Percentiles rank a stretch among this genome's conserved stretches.
phyloP scores from a whole-genome alignment of 2,797 vertebrate species.

The Myotis vivesi region DNA sequence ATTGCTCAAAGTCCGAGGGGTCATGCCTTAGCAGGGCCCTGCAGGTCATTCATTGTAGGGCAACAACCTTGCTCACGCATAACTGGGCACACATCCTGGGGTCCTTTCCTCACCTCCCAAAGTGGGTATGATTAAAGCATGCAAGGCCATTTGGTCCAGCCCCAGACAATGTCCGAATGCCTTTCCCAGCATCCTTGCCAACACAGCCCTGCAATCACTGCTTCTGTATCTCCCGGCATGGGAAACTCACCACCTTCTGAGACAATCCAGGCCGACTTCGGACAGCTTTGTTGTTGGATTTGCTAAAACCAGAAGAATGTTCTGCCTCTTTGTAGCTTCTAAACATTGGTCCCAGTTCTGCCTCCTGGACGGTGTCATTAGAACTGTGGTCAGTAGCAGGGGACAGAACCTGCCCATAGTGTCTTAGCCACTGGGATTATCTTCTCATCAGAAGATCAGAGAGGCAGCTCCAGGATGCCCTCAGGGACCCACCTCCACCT shows the following conservation, averaged over 20 bases:
- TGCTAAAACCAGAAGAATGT: neutral
- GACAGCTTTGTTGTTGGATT: neutral
- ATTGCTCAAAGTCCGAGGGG: neutral
- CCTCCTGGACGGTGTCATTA: neutral
- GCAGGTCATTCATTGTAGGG: neutral
- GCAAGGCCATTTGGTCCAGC: neutral
- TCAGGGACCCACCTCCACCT: neutral
- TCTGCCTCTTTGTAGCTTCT: neutral
- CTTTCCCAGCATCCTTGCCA: neutral
- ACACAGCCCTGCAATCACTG: accelerated
- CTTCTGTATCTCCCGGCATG: neutral
- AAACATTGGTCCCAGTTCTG: neutral
- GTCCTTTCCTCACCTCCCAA: constrained; percentile 42
- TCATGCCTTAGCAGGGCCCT: neutral
- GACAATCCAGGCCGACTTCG: neutral
- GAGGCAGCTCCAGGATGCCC: neutral
- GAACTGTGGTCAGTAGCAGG: neutral
- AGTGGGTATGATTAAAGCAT: constrained; percentile 15
- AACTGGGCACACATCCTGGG: neutral
- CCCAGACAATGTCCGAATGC: neutral
- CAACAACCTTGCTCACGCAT: neutral
- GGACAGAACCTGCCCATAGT: accelerated
- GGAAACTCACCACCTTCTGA: neutral
- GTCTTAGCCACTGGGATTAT: neutral
- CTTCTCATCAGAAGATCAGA: neutral